Evolutionary conservation across 2,113 vertebrate genomes (phyloP).

Genomic region (Hiodon tergisus): DNA sequence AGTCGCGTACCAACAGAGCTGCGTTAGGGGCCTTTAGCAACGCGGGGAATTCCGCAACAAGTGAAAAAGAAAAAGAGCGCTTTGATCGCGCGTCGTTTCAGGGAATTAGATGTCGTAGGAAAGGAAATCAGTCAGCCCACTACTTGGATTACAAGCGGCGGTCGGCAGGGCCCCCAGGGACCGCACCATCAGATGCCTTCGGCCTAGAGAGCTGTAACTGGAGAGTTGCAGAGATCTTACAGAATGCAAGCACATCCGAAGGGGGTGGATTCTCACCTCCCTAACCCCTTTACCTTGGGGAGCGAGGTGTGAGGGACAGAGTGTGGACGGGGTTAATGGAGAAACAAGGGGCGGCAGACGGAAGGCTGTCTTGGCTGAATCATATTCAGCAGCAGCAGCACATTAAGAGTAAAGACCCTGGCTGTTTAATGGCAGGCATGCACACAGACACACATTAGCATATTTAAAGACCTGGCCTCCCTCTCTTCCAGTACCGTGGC

Average conservation of each 20-base stretch:
- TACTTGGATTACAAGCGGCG: background rate
- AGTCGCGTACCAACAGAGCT: too few relatives aligned
- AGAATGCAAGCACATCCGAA: background rate
- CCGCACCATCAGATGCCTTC: slow-evolving; percentile 8
- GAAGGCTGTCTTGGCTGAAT: background rate
- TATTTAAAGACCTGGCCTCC: too few relatives aligned
- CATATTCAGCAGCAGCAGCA: too few relatives aligned
- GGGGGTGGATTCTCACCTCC: background rate
- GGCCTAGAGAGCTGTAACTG: background rate
- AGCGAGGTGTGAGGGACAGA: background rate
- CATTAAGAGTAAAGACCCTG: too few relatives aligned
- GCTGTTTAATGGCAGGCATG: too few relatives aligned
- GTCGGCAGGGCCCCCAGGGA: background rate
- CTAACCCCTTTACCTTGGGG: background rate
- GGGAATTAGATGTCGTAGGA: background rate
- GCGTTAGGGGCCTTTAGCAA: background rate
- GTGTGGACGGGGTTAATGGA: background rate
- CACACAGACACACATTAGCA: too few relatives aligned
- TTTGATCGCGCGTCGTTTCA: background rate
- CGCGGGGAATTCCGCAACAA: background rate
- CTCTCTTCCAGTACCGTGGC: too few relatives aligned
- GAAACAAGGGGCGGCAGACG: background rate
- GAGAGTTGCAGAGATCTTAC: background rate
- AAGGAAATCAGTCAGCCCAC: background rate
- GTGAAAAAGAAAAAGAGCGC: background rate